Base-by-base conservation (phyloP, 2,888 invertebrate species). In the Tanypteryx hageni region DNA sequence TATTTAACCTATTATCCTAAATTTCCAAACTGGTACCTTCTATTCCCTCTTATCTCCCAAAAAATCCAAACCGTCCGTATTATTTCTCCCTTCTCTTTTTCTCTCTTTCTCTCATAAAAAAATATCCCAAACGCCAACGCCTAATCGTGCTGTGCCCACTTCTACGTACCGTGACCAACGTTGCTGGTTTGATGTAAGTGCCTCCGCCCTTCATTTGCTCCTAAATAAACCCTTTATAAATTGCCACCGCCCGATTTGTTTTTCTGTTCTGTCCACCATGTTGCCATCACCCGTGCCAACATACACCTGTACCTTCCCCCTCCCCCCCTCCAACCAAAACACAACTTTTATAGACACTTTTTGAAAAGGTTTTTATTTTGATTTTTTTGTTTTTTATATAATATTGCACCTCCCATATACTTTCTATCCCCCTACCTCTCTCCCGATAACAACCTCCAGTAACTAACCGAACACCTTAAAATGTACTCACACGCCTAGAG, bases 141-240 rank as follows among this genome's bases (percentile, higher is more conserved):
- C 89, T 56, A n/a, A 89, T 64, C 89, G 89, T 89, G 89, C 58
- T 44, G 89, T 89, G 86, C 59, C 86, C 61, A 61, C 89, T 89
- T 89, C 89, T 64, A 89, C 89, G 61, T 61, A 59, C 86, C 86
- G 89, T 89, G 89, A 89, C 89, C 89, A 89, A 68, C 89, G 64
- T 89, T 61, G 89, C 89, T 89, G 89, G 89, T 89, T 89, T 89
- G 44, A 89, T 89, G 89, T 89, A 89, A 89, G 89, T 89, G 89
- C 89, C 89, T 89, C 44, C 44, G 64, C 4, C 89, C 89, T 18
- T 64, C 89, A 89, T 89, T 64, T 68, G 89, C 10, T 89, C 64
- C 64, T 27, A 61, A 44, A 44, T 44, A 44, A 44, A 44, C 82
- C 82, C 44, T 18, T 31, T 44, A n/a, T 68, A 64, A 68, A 64